Evolutionary conservation across 2,113 vertebrate genomes (phyloP).

Genomic region (Bucco capensis): DNA sequence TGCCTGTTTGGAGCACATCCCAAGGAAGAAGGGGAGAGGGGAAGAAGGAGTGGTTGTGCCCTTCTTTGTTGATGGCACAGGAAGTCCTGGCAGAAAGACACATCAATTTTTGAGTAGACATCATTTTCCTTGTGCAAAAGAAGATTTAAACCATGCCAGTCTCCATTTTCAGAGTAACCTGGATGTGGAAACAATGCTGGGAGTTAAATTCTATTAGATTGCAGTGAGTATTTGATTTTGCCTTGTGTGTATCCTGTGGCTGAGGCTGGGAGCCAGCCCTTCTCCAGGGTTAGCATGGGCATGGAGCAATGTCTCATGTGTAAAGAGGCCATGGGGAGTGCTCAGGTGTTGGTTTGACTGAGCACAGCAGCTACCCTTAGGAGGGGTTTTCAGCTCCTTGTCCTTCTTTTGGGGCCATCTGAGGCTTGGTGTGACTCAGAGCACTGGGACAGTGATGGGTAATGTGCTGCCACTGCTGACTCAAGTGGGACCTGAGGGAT

Average conservation of each 20-base stretch:
- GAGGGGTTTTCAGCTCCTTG: background rate
- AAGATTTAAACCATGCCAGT: background rate
- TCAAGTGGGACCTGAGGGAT: background rate
- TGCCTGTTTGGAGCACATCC: background rate
- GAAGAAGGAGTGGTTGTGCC: background rate
- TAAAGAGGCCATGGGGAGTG: fast-evolving
- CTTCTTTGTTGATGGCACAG: background rate
- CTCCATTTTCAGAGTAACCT: constrained; percentile 7
- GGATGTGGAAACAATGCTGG: background rate
- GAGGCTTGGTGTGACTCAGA: background rate
- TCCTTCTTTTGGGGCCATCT: background rate
- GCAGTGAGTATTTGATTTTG: background rate
- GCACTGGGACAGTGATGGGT: fast-evolving
- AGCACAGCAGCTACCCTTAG: fast-evolving
- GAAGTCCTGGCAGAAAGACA: background rate
- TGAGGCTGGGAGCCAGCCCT: background rate
- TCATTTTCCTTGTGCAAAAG: background rate
- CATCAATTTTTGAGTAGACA: background rate
- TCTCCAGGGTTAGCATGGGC: background rate
- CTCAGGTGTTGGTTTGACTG: background rate
- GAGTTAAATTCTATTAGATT: background rate
- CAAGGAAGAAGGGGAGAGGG: background rate
- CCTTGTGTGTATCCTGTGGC: background rate
- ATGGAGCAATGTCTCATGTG: fast-evolving
- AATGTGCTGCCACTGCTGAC: background rate